phyloP scores from a whole-genome alignment of 2,797 vertebrate genomes.

The Hydrocynus forskahlii region DNA sequence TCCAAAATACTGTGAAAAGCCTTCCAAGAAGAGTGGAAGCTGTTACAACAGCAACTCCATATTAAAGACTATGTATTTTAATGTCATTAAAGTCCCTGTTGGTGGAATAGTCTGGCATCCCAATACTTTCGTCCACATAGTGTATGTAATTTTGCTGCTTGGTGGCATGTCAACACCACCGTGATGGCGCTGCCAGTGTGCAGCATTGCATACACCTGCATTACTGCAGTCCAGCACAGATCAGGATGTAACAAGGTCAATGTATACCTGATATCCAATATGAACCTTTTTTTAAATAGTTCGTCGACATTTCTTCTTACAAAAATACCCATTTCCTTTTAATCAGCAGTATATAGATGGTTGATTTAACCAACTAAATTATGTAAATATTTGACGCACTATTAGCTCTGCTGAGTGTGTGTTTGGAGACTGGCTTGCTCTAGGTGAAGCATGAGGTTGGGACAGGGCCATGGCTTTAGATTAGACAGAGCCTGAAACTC shows the following conservation, averaged over 20 bases:
- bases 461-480: slow-evolving; percentile 63
- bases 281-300: neutral
- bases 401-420: slow-evolving; percentile 6
- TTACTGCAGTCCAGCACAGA: neutral
- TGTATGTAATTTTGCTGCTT: neutral
- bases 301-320: neutral
- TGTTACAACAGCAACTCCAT: too few species aligned
- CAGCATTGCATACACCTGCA: neutral
- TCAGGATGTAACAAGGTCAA: neutral
- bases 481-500: slow-evolving; percentile 66
- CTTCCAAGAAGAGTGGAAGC: too few species aligned
- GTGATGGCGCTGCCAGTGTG: too few species aligned
- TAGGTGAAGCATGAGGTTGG: slow-evolving; percentile 25
- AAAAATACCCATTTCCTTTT: neutral
- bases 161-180: neutral
- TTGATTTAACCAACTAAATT: slow-evolving; percentile 19
- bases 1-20: too few species aligned
- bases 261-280: neutral
- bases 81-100: too few species aligned
- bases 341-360: slow-evolving; percentile 22
- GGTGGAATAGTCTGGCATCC: too few species aligned
- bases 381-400: slow-evolving; percentile 17
- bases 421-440: neutral
- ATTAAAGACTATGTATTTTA: too few species aligned
- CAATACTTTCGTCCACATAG: too few species aligned